These are phyloP conservation scores for Rallus limicola DNA, from an alignment of 2,113 vertebrate species.

Conservation along the genomic window DNA sequence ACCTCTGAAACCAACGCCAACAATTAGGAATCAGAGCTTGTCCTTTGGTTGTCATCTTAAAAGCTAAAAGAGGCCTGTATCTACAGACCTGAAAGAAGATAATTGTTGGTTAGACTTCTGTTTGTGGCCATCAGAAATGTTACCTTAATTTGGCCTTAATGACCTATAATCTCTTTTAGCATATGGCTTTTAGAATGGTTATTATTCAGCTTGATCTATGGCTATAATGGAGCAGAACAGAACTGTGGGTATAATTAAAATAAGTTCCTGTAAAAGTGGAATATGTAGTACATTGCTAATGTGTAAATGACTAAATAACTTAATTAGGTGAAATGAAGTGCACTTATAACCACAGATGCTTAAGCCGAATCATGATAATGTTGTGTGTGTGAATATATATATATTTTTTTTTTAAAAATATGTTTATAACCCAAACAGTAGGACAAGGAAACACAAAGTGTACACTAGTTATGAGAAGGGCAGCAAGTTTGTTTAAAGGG, in stretches of 20 bases:
- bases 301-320: slow-evolving; percentile 82
- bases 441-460: slow-evolving; percentile 50
- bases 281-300: slow-evolving; percentile 70
- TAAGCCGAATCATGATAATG: slow-evolving; percentile 65
- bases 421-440: slow-evolving; percentile 66
- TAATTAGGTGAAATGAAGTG: slow-evolving; percentile 82
- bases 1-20: neutral
- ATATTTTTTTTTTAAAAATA: slow-evolving; percentile 62
- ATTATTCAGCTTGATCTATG: slow-evolving; percentile 66
- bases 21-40: neutral
- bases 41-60: slow-evolving; percentile 4
- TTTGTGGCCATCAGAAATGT: slow-evolving; percentile 62
- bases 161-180: slow-evolving; percentile 65
- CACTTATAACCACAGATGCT: slow-evolving; percentile 76
- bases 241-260: slow-evolving; percentile 68
- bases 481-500: neutral
- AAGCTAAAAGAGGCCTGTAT: slow-evolving; percentile 5
- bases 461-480: neutral
- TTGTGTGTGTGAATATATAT: slow-evolving; percentile 57
- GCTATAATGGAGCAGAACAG: slow-evolving; percentile 67
- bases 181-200: slow-evolving; percentile 54
- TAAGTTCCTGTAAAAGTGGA: slow-evolving; percentile 72
- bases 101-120: slow-evolving; percentile 52
- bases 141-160: slow-evolving; percentile 65
- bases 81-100: slow-evolving; percentile 18